Conservation (phyloP, 2,113 vertebrate genomes). For the Sinocyclocheilus anophthalmus region DNA sequence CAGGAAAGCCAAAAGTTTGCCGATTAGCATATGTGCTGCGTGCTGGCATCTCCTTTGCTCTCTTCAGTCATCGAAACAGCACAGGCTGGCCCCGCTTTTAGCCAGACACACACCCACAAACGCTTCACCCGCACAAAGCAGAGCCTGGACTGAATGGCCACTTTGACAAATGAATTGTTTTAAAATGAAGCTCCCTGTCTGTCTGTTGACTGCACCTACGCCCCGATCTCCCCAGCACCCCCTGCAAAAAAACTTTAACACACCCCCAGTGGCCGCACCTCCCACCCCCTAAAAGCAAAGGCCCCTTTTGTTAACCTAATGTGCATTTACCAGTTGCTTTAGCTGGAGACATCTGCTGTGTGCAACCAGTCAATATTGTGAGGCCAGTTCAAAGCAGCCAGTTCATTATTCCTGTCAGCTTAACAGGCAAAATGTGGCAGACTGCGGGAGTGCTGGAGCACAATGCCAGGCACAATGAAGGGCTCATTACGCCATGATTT, state of each 20-base stretch:
- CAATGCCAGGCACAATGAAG: slow-evolving; percentile 80
- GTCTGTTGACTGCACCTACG: slow-evolving; percentile 71
- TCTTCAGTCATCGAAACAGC: slow-evolving; percentile 21
- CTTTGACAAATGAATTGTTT: slow-evolving; percentile 61
- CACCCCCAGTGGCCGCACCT: slow-evolving; percentile 70
- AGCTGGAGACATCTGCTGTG: slow-evolving; percentile 94
- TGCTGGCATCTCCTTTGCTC: slow-evolving; percentile 5
- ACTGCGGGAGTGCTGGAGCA: slow-evolving; percentile 84
- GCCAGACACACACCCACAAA: slow-evolving; percentile 21
- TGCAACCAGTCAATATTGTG: slow-evolving; percentile 96
- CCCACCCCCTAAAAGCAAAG: slow-evolving; percentile 66
- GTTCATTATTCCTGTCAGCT: slow-evolving; percentile 96
- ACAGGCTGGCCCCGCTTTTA: slow-evolving; percentile 3
- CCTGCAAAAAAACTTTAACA: slow-evolving; percentile 50
- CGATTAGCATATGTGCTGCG: neutral
- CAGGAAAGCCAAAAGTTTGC: neutral
- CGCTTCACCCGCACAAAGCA: slow-evolving; percentile 47
- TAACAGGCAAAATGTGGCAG: slow-evolving; percentile 95
- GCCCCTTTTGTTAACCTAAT: slow-evolving; percentile 81
- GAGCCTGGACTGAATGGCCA: slow-evolving; percentile 36
- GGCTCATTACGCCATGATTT: slow-evolving; percentile 99
- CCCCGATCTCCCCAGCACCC: slow-evolving; percentile 42
- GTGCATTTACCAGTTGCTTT: slow-evolving; percentile 82
- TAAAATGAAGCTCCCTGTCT: slow-evolving; percentile 60
- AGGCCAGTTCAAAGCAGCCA: slow-evolving; percentile 93